Evolutionary conservation across 2,888 invertebrate species (phyloP), one percentile per base, ranked within the genome.

Genomic region (Tineola bisselliella): DNA sequence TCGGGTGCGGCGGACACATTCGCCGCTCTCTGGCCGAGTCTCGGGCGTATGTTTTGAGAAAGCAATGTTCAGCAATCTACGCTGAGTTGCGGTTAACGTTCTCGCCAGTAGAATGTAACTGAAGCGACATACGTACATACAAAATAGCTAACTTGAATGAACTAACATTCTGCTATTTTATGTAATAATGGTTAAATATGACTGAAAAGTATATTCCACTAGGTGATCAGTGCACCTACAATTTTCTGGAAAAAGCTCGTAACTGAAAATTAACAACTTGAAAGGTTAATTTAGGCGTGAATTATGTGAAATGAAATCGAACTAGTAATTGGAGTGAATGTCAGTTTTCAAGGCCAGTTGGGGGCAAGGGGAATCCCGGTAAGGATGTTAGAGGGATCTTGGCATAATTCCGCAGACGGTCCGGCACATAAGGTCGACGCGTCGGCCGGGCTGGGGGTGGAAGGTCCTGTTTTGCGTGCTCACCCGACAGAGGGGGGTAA

Each of bases 391-490:
- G 70, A 68, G 69, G 74, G 73, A 74, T 72, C 69, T 75, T 70
- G 69, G 69, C 70, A 74, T 72, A 69, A 69, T 67, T 68, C 64
- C 65, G 63, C 63, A 62, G 65, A 62, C 63, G 62, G 44, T 58
- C 58, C 58, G 58, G 58, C 58, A 76, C 74, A 77, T 76, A 77
- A 73, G 77, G 76, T 72, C 74, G 77, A 75, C 74, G 77, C 74
- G 76, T 76, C 76, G 77, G 77, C 19, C 57, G 76, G 72, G 73
- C 77, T 74, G 69, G 75, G 78, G 82, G 81, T 83, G 78, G 81
- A 79, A 79, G 81, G 84, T 83, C 84, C 84, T 84, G 82, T 87
- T 84, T 86, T 84, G 86, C 84, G 84, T 84, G 82, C 75, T 82
- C 81, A 77, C 73, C 73, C 81, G 77, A 73, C 75, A 73, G 81